phyloP scores from a whole-genome alignment of 2,113 vertebrate genomes.

The Mesocricetus auratus region DNA sequence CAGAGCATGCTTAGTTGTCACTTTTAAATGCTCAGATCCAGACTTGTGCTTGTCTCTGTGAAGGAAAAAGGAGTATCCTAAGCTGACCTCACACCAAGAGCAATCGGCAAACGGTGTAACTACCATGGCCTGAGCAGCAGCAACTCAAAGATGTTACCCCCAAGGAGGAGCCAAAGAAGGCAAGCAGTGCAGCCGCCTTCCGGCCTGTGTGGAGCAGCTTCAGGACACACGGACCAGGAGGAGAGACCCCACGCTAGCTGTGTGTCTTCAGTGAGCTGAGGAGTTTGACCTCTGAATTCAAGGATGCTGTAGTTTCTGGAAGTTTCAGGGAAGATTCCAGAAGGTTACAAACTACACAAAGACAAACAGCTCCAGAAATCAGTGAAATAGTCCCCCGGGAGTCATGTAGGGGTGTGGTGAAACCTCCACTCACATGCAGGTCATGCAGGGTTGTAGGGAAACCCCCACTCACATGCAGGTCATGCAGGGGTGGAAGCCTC shows the following conservation, averaged over 20 bases:
- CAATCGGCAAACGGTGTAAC: background rate
- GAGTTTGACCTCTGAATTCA: background rate
- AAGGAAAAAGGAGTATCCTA: background rate
- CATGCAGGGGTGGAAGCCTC: background rate
- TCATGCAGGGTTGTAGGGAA: background rate
- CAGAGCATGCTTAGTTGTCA: background rate
- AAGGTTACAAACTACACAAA: background rate
- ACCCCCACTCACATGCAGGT: background rate
- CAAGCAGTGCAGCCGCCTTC: background rate
- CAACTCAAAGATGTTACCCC: background rate
- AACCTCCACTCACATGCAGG: background rate
- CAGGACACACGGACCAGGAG: background rate
- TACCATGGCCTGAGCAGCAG: background rate
- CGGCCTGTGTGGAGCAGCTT: background rate
- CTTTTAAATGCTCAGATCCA: background rate
- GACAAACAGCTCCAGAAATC: conserved; percentile 22
- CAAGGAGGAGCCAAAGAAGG: background rate
- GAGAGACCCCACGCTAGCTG: background rate
- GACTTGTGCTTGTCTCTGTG: conserved; percentile 8
- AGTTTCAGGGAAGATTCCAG: background rate
- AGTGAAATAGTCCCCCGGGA: background rate
- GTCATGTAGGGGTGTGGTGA: too few relatives aligned
- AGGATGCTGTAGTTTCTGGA: background rate
- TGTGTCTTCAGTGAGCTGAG: background rate
- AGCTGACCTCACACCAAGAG: background rate